These are phyloP conservation scores for Acleris holmiana DNA, from an alignment of 2,888 invertebrate genomes.

Conservation along the genomic window DNA sequence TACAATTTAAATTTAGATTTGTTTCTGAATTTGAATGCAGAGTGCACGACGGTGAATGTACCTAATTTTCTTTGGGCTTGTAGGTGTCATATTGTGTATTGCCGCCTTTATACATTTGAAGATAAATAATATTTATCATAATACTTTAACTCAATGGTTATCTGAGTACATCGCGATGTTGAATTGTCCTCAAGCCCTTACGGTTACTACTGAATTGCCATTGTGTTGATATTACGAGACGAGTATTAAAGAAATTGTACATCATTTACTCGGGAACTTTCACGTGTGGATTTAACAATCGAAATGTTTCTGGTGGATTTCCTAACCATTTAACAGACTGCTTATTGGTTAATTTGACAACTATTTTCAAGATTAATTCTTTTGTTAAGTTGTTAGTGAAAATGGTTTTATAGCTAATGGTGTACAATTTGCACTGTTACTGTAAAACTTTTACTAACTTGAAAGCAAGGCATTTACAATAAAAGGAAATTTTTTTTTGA, in stretches of 20 bases:
- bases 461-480: not conserved
- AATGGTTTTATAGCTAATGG: not conserved
- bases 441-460: too few species aligned
- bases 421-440: too few species aligned
- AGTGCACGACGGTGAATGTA: not conserved
- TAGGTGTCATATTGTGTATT: not conserved
- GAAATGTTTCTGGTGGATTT: too few species aligned
- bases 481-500: too few species aligned
- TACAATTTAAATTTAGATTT: constrained; percentile 28
- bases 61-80: too few species aligned
- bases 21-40: constrained; percentile 23
- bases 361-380: too few species aligned
- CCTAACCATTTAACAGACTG: too few species aligned
- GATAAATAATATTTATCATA: constrained; percentile 30
- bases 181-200: constrained; percentile 16
- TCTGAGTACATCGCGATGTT: constrained; percentile 17
- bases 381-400: not conserved
- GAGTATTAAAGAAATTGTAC: not conserved
- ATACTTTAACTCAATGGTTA: constrained; percentile 17
- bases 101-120: constrained; percentile 25
- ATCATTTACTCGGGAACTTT: not conserved
- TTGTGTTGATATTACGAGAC: constrained; percentile 11
- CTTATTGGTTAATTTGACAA: too few species aligned
- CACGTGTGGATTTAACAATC: not conserved
- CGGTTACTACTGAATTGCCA: constrained; percentile 13